Conservation (phyloP, 2,797 vertebrate genomes). For the Choloepus didactylus region DNA sequence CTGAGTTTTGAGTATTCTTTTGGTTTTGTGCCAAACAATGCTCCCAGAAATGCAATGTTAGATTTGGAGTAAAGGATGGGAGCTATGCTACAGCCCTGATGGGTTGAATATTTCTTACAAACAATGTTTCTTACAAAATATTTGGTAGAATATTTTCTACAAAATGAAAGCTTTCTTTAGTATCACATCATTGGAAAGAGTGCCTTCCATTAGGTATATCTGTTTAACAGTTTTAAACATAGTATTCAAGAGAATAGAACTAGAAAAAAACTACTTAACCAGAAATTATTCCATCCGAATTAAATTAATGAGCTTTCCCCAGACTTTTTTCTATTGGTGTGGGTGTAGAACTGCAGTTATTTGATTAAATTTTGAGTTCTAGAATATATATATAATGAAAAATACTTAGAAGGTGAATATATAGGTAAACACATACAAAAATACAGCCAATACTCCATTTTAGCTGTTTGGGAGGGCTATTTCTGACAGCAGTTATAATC, state of each 20-base stretch:
- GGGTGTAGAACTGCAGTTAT: conserved; percentile 64
- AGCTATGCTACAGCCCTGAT: too few relatives aligned
- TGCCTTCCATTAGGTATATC: neutral
- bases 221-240: neutral
- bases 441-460: neutral
- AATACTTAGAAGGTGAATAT: neutral
- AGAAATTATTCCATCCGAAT: conserved; percentile 17
- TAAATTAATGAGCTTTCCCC: conserved; percentile 21
- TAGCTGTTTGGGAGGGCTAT: neutral
- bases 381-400: neutral
- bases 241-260: neutral
- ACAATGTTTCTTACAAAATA: conserved; percentile 1
- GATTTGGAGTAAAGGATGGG: neutral
- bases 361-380: conserved; percentile 61
- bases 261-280: neutral
- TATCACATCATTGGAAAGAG: neutral
- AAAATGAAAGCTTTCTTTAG: neutral
- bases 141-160: too few relatives aligned
- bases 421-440: neutral
- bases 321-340: conserved; percentile 65
- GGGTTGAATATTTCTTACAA: conserved; percentile 13
- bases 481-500: neutral
- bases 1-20: neutral
- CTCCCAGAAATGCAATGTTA: neutral
- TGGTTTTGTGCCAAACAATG: neutral